Base-by-base conservation (phyloP, 2,113 vertebrate species). In the Cathartes aura region DNA sequence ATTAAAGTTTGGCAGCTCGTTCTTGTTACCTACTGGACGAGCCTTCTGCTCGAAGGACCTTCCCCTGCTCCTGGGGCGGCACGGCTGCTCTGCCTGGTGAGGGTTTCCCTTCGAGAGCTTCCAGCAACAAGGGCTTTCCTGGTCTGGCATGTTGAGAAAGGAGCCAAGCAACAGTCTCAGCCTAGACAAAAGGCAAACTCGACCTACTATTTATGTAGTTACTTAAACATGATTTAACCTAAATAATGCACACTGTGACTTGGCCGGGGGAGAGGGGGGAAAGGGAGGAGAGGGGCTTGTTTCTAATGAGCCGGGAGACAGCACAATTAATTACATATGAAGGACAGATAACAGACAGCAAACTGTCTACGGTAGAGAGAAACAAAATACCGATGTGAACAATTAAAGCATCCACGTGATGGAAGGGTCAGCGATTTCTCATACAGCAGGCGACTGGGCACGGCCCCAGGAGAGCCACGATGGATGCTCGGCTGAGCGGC, bases 151-250 rank as follows among this genome's bases (percentile, higher is more conserved):
- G 5, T 93, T 93, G 97, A 98, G 97, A 97, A 97, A 93, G 82
- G 84, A 96, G 92, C 95, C 92, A 96, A 97, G 94, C 92, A 97
- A 96, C 95, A 91, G 91, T 93, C 78, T 66, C 91, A 94, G 90
- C 89, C 76, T 87, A 98, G 95, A 98, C 98, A 98, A 98, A 98
- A 98, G 96, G 94, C 95, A 98, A 97, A 97, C 94, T 98, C 90
- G 81, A 97, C 98, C 98, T 96, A 97, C 95, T 98, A 94, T 98
- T 98, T 98, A 94, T 96, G 95, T 84, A 95, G 96, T 98, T 98
- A 97, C 96, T 98, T 98, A 98, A 98, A 98, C 97, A 98, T 98
- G 97, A 98, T 98, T 98, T 98, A 98, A 96, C 97, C 96, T 91
- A 97, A 92, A 98, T 98, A 98, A 98, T 96, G 70, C 95, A 89